Evolutionary conservation across 2,113 vertebrate genomes (phyloP), one percentile per base, ranked within the genome.

Genomic region (Hippolais icterina): DNA sequence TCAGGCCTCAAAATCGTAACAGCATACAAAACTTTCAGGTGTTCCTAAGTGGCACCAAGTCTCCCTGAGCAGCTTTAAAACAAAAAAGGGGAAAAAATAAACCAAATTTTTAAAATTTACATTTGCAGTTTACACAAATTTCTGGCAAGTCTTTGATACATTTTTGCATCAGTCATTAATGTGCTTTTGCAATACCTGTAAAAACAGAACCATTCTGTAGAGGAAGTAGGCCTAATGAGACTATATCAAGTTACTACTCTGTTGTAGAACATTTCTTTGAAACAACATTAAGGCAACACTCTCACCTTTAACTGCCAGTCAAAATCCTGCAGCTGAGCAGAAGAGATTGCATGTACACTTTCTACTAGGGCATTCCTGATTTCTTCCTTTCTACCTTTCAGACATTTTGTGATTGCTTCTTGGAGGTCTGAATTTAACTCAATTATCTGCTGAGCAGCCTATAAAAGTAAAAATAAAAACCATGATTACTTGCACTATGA

Each of bases 281-380:
- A 61, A 49, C 10, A 83, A 39, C 22, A 50, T 33, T 28, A 83
- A 24, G 27, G 22, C 37, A 85, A 53, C 4, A 18, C 5, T 82
- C 88, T 97, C 80, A 99, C 99, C 98, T 99, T 99, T 74, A 99
- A 97, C 86, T 99, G 99, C 99, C 99, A 99, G 97, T 99, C 99
- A 96, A 99, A 99, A 97, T 99, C 98, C 89, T 99, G 98, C 46
- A 99, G 98, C 44, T 98, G 98, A 6, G 98, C 96, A 88, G 98
- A 98, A 42, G 99, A 99, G 88, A 99, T 98, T 42, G 83, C 96
- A 87, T 98, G 98, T 86, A 99, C 98, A 94, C 96, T 98, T 93
- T 98, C 97, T 91, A 99, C 91, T 20, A 99, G 96, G 9, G 98
- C 97, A 21, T 95, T 97, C 35, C 94, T 98, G 90, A 99, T 98